Conservation (phyloP, 2,888 invertebrate genomes). For the Osedax frankpressi region DNA sequence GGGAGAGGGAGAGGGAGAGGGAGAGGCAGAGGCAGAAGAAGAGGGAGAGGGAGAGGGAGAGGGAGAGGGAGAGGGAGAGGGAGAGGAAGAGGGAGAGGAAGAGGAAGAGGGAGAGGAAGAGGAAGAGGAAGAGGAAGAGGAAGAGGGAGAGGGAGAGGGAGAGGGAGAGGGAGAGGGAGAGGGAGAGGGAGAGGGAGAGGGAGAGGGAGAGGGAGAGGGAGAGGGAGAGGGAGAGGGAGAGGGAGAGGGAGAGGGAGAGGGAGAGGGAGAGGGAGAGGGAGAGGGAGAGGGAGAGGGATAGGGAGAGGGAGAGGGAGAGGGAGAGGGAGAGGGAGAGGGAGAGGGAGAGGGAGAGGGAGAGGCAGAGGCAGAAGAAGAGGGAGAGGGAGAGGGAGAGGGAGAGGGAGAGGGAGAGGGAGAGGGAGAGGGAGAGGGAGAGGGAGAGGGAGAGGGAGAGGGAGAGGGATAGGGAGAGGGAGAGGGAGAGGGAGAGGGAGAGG, state of each 20-base stretch:
- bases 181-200: constrained; percentile 14
- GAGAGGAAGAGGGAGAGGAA: background rate
- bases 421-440: background rate
- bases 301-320: constrained; percentile 15
- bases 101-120: background rate
- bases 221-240: constrained; percentile 13
- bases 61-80: background rate
- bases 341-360: constrained; percentile 15
- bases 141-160: background rate
- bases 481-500: background rate
- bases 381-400: constrained; percentile 22
- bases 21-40: too few relatives aligned
- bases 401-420: constrained; percentile 20
- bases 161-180: background rate
- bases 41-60: background rate
- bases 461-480: background rate
- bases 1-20: too few relatives aligned
- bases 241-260: too few relatives aligned
- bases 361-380: constrained; percentile 15
- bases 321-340: constrained; percentile 17
- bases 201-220: too few relatives aligned
- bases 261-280: too few relatives aligned
- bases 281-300: constrained; percentile 18
- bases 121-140: background rate
- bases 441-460: background rate